Base-by-base conservation (phyloP, 30 jellyfish, hydroid and myxozoan species). In the Pseudorhiza aurosa region DNA sequence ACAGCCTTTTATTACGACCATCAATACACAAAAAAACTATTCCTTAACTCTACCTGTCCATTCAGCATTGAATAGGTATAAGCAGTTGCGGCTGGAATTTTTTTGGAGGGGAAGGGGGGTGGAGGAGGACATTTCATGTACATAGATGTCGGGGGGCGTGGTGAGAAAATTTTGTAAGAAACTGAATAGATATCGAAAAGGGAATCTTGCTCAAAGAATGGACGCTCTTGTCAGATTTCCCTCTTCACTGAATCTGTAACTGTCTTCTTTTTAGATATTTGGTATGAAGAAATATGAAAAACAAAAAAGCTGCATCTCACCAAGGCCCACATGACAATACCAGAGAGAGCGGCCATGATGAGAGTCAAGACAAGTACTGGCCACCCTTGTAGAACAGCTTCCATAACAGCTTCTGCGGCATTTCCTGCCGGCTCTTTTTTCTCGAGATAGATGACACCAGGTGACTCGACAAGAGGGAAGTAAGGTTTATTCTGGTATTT, bases 241-340 rank as follows among this genome's bases (percentile, higher is more conserved):
- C n/a, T n/a, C n/a, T n/a, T n/a, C n/a, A n/a, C 8, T 8, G 32
- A 8, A 8, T 55, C 19, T 55, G 69, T 11, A 11, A 55, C 10
- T 42, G 14, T 42, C n/a, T n/a, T n/a, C n/a, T n/a, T n/a, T n/a
- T 53, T 9, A 8, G 68, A 8, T 7, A 53, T 11, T 53, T 53
- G 19, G 27, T 53, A 9, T 58, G 7, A 2, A 64, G 58, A 4
- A 1, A 40, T 37, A 45, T 19, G 42, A 26, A 44, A 44, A 6
- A 33, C 32, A 44, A 26, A 15, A 28, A 21, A 57, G 53, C 18
- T 15, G 19, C 21, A 14, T 14, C 94, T 64, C 68, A 93, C 99
- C 96, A 93, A 43, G 6, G 99, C 99, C 99, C 99, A 93, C 99
- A 93, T 93, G 42, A 93, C 95, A 15, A 93, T 93, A n/a, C 99